phyloP scores from a whole-genome alignment of 1,140 invertebrate species.

The Drosophila orena region DNA sequence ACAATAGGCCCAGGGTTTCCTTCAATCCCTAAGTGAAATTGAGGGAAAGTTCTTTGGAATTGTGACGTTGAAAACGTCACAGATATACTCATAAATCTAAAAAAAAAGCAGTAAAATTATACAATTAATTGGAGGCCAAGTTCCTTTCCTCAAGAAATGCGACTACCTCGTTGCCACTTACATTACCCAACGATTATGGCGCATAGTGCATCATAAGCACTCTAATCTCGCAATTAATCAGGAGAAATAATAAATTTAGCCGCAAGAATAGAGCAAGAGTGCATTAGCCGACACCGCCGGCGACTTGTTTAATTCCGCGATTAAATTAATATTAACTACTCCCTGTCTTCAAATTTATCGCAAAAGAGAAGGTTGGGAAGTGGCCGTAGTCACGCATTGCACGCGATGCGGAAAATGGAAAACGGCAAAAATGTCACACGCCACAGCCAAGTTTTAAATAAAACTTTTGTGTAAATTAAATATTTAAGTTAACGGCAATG shows the following conservation, averaged over 20 bases:
- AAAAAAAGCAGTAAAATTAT: not conserved
- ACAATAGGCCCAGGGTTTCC: slow-evolving; percentile 20
- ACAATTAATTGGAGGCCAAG: too few relatives aligned
- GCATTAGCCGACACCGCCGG: slow-evolving; percentile 64
- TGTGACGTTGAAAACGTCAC: not conserved
- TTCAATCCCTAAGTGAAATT: slow-evolving; percentile 1
- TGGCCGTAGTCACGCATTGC: slow-evolving; percentile 63
- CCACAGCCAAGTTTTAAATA: slow-evolving; percentile 43
- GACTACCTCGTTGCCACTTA: slow-evolving; percentile 9
- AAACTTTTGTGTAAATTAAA: slow-evolving; percentile 57
- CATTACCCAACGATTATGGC: slow-evolving; percentile 14
- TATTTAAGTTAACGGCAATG: slow-evolving; percentile 72
- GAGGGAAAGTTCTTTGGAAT: not conserved
- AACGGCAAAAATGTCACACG: slow-evolving; percentile 53
- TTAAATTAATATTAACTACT: slow-evolving; percentile 77
- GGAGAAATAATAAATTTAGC: slow-evolving; percentile 30
- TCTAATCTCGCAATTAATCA: slow-evolving; percentile 33
- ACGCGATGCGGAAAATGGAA: slow-evolving; percentile 62
- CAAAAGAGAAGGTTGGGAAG: slow-evolving; percentile 37
- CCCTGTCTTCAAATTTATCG: slow-evolving; percentile 62
- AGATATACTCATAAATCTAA: slow-evolving; percentile 5
- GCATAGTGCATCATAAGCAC: slow-evolving; percentile 41
- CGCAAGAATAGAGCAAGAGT: slow-evolving; percentile 34
- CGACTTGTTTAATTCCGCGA: slow-evolving; percentile 67
- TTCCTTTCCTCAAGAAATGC: not conserved